Conservation (phyloP, 2,797 vertebrate genomes). For the Channallabes apus region DNA sequence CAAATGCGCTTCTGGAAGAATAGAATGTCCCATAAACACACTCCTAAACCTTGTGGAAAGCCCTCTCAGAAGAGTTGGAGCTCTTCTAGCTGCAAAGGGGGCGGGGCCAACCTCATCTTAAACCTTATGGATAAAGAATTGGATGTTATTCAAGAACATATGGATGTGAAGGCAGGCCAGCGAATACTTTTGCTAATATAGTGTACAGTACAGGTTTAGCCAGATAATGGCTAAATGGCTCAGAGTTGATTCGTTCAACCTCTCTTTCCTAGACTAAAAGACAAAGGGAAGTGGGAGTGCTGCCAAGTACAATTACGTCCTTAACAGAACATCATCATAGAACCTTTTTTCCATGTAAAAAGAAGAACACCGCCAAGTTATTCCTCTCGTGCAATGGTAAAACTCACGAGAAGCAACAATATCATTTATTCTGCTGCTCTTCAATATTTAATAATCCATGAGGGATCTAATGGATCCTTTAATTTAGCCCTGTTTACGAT, state of each 20-base stretch:
- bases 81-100: too few species aligned
- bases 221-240: too few species aligned
- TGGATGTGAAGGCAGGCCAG: too few species aligned
- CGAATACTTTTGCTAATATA: too few species aligned
- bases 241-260: constrained; percentile 6
- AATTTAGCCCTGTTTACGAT: background rate
- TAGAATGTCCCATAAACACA: too few species aligned
- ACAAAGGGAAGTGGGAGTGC: background rate
- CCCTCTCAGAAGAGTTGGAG: too few species aligned
- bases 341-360: background rate
- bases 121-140: too few species aligned
- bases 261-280: constrained; percentile 21
- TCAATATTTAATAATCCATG: background rate
- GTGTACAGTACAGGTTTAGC: too few species aligned
- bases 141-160: too few species aligned
- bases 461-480: background rate
- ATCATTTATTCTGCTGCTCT: background rate
- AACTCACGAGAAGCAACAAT: background rate
- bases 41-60: too few species aligned
- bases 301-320: background rate
- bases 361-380: background rate
- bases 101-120: too few species aligned
- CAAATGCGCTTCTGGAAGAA: too few species aligned
- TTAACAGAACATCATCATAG: background rate
- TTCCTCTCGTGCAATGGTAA: background rate